phyloP scores from a whole-genome alignment of 64 coral and sea anemone genomes.

The Pocillopora verrucosa region DNA sequence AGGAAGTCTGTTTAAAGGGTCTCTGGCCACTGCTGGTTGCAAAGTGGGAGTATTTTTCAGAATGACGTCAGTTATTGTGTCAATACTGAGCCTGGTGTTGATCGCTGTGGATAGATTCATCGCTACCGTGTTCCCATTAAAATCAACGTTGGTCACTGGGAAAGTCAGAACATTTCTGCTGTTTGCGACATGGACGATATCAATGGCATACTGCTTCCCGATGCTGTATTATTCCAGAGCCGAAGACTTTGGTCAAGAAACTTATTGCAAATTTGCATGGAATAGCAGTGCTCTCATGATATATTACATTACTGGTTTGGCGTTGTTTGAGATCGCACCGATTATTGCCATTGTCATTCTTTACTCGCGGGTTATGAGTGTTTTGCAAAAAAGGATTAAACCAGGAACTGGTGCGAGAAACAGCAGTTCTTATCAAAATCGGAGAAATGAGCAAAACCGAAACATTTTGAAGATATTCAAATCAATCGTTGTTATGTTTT shows the following conservation, averaged over 20 bases:
- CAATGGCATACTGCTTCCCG: background rate
- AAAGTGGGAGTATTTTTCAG: background rate
- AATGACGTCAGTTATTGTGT: background rate
- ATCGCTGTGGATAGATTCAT: slow-evolving; percentile 21
- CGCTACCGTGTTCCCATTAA: slow-evolving; percentile 2
- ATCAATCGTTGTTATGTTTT: background rate
- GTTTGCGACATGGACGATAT: background rate
- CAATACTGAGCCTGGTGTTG: background rate
- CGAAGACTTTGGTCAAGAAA: background rate
- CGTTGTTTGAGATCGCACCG: background rate
- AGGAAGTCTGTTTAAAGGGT: slow-evolving; percentile 3
- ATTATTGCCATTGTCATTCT: background rate
- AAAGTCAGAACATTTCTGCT: background rate
- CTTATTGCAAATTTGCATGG: background rate
- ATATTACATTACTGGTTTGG: background rate
- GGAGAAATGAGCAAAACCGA: background rate
- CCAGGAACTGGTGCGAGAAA: no score
- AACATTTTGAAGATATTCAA: slow-evolving; percentile 14
- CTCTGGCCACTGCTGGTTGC: background rate
- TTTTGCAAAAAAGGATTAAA: background rate
- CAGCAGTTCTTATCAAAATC: background rate
- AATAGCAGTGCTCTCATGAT: background rate
- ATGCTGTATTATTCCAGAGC: background rate
- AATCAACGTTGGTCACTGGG: background rate
- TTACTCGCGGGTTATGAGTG: background rate